Percentiles rank a stretch among this genome's conserved stretches.
Conservation (phyloP, 2,797 vertebrate species). For the Botia kubotai region DNA sequence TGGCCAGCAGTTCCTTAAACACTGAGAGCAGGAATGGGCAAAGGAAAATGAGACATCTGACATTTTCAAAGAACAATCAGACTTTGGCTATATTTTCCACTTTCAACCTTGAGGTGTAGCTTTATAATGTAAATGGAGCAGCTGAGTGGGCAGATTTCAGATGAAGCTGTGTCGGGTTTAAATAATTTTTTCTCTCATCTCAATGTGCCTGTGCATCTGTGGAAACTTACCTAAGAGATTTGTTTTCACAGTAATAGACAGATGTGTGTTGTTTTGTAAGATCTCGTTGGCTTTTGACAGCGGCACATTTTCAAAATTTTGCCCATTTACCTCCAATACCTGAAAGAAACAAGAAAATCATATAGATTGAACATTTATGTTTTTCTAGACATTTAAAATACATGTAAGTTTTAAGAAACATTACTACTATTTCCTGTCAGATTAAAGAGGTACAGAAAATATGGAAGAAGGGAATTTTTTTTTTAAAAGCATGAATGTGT, state of each 20-base stretch:
- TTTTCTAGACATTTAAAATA: too few species aligned
- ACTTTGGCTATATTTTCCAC: neutral
- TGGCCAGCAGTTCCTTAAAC: slow-evolving; percentile 95
- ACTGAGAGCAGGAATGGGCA: slow-evolving; percentile 74
- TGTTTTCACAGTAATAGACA: slow-evolving; percentile 99
- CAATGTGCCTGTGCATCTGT: neutral
- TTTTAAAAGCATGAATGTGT: too few species aligned
- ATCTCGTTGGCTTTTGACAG: slow-evolving; percentile 98
- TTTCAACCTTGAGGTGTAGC: neutral
- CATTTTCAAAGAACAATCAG: neutral
- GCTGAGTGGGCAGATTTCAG: neutral
- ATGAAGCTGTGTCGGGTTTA: neutral
- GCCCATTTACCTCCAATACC: slow-evolving; percentile 98
- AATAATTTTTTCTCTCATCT: neutral
- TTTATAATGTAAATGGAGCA: neutral
- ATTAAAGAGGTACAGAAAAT: neutral
- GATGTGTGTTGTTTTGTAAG: slow-evolving; percentile 97
- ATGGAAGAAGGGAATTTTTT: too few species aligned
- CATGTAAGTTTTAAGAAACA: neutral
- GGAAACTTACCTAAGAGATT: slow-evolving; percentile 91
- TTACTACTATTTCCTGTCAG: neutral
- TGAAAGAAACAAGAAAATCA: slow-evolving; percentile 61
- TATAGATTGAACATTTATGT: neutral
- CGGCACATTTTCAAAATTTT: slow-evolving; percentile 98
- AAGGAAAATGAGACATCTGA: neutral